Evolutionary conservation across 2,113 vertebrate species (phyloP).

Genomic region (Psammodynastes pulverulentus): DNA sequence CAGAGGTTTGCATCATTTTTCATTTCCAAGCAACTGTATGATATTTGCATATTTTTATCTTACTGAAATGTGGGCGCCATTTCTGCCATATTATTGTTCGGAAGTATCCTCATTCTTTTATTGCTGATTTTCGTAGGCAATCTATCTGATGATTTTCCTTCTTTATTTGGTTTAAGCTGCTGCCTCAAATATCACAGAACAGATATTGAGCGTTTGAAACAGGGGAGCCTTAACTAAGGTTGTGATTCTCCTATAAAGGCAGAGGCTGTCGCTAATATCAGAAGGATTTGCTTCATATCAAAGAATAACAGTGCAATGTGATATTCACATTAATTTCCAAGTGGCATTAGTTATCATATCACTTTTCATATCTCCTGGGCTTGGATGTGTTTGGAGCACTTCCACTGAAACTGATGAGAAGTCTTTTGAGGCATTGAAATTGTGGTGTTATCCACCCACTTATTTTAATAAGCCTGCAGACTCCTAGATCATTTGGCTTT

Average conservation of each 20-base stretch:
- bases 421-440: neutral
- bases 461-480: neutral
- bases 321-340: constrained; percentile 8
- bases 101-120: constrained; percentile 1
- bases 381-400: neutral
- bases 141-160: constrained; percentile 28
- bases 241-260: constrained; percentile 34
- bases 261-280: neutral
- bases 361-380: neutral
- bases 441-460: neutral
- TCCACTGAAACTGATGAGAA: neutral
- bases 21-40: constrained; percentile 49
- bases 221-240: constrained; percentile 13
- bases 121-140: constrained; percentile 42
- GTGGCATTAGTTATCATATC: neutral
- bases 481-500: neutral
- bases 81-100: constrained; percentile 41
- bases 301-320: neutral
- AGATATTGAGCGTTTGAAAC: constrained; percentile 22
- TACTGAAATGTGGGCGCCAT: constrained; percentile 21
- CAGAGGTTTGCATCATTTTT: constrained; percentile 43
- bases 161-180: constrained; percentile 26
- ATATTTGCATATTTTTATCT: constrained; percentile 53
- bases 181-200: constrained; percentile 24
- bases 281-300: neutral